phyloP scores from a whole-genome alignment of 2,888 invertebrate genomes.

The Griposia aprilina region DNA sequence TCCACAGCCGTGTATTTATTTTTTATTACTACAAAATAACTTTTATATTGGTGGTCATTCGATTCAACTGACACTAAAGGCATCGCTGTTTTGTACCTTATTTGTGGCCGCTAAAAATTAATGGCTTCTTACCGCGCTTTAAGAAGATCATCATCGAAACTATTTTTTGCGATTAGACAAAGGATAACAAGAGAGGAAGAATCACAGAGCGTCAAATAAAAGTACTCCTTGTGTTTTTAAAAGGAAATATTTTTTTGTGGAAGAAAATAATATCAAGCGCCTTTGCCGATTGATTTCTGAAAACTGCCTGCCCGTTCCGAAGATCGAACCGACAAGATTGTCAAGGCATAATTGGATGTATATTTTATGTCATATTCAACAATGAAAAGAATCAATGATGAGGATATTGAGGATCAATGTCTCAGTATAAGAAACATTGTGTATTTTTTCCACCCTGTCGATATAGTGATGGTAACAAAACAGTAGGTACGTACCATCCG shows the following conservation, averaged over 20 bases:
- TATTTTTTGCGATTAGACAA: background rate
- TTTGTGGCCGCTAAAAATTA: no score
- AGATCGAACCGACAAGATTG: background rate
- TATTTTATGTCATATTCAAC: background rate
- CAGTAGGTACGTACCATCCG: background rate
- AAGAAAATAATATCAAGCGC: background rate
- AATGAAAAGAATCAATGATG: background rate
- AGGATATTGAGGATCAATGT: background rate
- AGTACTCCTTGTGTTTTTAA: background rate
- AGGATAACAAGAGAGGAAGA: background rate
- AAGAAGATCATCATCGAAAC: background rate
- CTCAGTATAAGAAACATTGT: background rate
- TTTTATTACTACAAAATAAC: no score
- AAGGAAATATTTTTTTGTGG: no score
- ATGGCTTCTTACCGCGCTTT: no score
- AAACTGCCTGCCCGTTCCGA: background rate
- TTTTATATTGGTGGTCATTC: no score
- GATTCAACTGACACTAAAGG: no score
- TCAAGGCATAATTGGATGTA: background rate
- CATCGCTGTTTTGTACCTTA: no score
- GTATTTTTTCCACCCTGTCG: background rate
- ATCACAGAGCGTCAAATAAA: no score
- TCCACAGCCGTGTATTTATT: no score
- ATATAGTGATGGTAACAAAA: background rate
- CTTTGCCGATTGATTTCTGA: background rate